Evolutionary conservation across 2,888 invertebrate species (phyloP), one percentile per base, ranked within the genome.

Genomic region (Euspilapteryx auroguttella): DNA sequence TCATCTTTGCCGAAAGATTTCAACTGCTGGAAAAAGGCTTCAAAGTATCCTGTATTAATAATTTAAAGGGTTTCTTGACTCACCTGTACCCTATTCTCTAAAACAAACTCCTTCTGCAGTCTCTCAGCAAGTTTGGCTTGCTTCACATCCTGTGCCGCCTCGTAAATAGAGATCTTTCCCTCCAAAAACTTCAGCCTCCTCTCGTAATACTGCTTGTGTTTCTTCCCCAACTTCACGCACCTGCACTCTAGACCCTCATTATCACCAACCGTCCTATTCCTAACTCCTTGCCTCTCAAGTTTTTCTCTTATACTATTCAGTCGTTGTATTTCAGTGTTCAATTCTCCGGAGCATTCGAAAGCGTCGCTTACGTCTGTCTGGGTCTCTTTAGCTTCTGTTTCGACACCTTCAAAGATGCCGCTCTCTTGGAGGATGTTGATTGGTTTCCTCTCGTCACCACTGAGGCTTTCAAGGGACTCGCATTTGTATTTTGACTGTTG

Each of bases 321-420:
- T 65, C 81, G 81, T 63, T 80, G 79, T 43, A 81, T 78, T 65
- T 82, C 82, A 32, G 79, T 79, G 49, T 78, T 79, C 11, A 81
- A 47, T 53, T 81, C 80, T 44, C 78, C 69, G 34, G 55, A 61
- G 45, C 61, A 66, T 53, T 77, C 76, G 40, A 69, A 68, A 40
- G 51, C 62, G 33, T 80, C 80, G 42, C 79, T 79, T 21, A 68
- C 66, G 30, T 82, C 81, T 29, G 80, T 82, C 49, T 82, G 80
- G 34, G 80, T 80, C 36, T 62, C 47, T 35, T 57, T 69, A 23
- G 56, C 55, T 34, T 71, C 71, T 32, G 69, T 65, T 38, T 78
- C 78, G 15, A 65, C 78, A 25, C 75, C 83, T 44, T 85, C 86
- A 44, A 86, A 87, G 38, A 87, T 86, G 14, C 87, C 87, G 43